Evolutionary conservation across 37 sponge, comb jelly and placozoan genomes (phyloP), one percentile per base, ranked within the genome.

Genomic region (Geodia barretti): DNA sequence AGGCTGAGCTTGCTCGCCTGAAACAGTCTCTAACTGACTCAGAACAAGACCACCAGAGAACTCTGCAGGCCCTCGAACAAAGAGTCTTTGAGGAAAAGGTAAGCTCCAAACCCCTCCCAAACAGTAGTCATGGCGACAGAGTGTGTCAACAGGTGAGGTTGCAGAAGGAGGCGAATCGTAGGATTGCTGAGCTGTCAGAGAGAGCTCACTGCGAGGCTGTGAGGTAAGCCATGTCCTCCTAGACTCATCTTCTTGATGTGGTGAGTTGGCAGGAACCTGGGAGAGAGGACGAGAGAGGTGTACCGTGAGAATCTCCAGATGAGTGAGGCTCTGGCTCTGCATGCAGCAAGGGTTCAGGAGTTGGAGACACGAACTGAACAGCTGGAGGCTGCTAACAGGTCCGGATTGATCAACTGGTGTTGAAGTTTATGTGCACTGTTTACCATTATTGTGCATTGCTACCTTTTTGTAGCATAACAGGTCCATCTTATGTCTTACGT

Each of bases 121-220:
- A 38, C 33, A 35, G 17, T 17, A 73, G 26, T 14, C 17, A 35
- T 20, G 20, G 17, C 61, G 20, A 59, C 61, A 23, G 61, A 23
- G 61, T 59, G 20, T 23, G 17, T 17, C 61, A 17, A 59, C 20
- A 88, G 79, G 23, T 81, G 1, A 74, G 90, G 11, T 86, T 97
- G 4, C 97, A 97, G 79, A 87, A 95, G 24, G 98, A 98, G 67
- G 96, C 98, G 0, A 88, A 84, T 29, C 73, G 94, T 0, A 89
- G 97, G 64, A 92, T 98, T 67, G 85, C 90, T 21, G 94, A 93
- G 26, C 76, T 98, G 54, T 93, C 98, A 28, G 79, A 89, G 68
- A 81, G 81, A 64, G 98, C 98, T 70, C 98, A 98, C 72, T 81
- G 87, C 3, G 88, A 94, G 74, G 98, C 98, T 26, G 84, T 97